Evolutionary conservation across 2,113 vertebrate genomes (phyloP).

Genomic region (Glaucomys volans): DNA sequence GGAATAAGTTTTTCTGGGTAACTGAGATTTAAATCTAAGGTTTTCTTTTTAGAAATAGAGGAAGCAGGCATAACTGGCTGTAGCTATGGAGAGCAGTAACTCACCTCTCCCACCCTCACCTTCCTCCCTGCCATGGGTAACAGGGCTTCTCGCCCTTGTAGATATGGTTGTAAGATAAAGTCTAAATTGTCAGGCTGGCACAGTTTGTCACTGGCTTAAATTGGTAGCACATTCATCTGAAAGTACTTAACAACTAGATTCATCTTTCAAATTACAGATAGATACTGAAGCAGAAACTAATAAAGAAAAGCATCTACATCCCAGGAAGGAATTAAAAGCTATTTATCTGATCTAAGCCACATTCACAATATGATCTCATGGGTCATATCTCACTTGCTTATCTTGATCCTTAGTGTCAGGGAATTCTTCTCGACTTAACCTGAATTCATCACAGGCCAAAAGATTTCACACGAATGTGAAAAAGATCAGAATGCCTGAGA

Average conservation of each 20-base stretch:
- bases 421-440: slow-evolving; percentile 14
- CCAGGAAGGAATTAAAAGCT: not conserved
- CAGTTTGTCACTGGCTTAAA: not conserved
- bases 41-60: slow-evolving; percentile 26
- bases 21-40: not conserved
- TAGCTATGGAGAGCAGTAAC: not conserved
- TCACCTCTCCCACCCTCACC: not conserved
- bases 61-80: not conserved
- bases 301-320: not conserved
- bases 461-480: not conserved
- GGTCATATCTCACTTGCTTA: not conserved
- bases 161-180: not conserved
- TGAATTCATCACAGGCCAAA: not conserved
- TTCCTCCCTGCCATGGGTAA: not conserved
- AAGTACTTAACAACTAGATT: not conserved
- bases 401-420: not conserved
- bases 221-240: not conserved
- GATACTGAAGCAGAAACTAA: not conserved
- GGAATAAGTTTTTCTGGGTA: not conserved
- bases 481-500: not conserved
- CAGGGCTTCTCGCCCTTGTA: not conserved
- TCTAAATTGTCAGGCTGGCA: not conserved
- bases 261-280: slow-evolving; percentile 38
- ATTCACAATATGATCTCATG: not conserved
- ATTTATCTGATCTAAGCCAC: not conserved